A percentile compares a stretch with the other conserved stretches of the same genome.
phyloP scores from a whole-genome alignment of 2,797 vertebrate species.

The Phaenicophaeus curvirostris region DNA sequence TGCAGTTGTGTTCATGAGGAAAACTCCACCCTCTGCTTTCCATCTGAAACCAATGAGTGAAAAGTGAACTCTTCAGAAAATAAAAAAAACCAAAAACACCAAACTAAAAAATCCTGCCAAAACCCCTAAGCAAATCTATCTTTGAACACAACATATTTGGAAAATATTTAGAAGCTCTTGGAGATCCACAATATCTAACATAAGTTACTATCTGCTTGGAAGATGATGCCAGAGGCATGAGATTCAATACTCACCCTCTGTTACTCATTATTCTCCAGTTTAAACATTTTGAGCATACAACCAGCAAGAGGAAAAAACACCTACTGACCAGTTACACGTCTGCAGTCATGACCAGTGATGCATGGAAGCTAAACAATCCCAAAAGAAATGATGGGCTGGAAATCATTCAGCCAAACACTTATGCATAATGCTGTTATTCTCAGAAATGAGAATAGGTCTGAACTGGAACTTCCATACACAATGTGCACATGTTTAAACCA shows the following conservation, averaged over 20 bases:
- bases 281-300: not conserved
- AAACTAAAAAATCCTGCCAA: rapidly evolving
- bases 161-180: not conserved
- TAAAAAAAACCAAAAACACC: not conserved
- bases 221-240: not conserved
- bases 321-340: not conserved
- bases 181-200: not conserved
- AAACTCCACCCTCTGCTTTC: not conserved
- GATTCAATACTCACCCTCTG: not conserved
- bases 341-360: not conserved
- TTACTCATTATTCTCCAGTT: not conserved
- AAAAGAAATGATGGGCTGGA: not conserved
- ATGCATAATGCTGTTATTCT: not conserved
- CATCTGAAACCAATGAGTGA: not conserved
- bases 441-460: not conserved
- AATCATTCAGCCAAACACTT: not conserved
- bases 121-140: not conserved
- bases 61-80: not conserved
- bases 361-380: not conserved
- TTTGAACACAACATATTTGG: not conserved
- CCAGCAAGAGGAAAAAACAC: not conserved
- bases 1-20: not conserved
- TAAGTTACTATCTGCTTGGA: not conserved
- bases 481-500: not conserved
- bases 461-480: not conserved